Conservation (phyloP, 2,113 vertebrate genomes). For the Elanus axillaris region DNA sequence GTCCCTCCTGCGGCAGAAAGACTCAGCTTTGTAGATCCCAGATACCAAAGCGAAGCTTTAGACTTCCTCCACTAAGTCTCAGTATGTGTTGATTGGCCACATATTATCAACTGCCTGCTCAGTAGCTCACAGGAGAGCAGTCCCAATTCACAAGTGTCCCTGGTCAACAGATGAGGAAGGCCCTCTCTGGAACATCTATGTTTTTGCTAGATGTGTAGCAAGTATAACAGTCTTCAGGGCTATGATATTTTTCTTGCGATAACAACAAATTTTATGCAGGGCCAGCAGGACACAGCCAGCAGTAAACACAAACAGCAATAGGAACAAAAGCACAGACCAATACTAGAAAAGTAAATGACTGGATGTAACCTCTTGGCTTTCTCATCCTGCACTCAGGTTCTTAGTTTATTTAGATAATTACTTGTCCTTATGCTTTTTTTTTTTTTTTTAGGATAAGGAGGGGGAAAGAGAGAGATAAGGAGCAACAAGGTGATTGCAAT, state of each 20-base stretch:
- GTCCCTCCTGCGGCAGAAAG: not conserved
- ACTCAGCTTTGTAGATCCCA: not conserved
- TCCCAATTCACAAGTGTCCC: not conserved
- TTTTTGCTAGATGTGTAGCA: not conserved
- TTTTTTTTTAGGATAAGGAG: not conserved
- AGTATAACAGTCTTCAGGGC: not conserved
- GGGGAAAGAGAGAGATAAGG: not conserved
- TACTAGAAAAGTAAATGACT: not conserved
- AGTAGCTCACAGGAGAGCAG: not conserved
- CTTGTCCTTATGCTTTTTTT: not conserved
- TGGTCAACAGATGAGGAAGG: not conserved
- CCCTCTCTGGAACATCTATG: not conserved
- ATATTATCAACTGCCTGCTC: not conserved
- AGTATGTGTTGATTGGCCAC: not conserved
- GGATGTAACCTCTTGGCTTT: not conserved
- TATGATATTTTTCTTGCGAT: not conserved
- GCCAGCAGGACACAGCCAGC: not conserved
- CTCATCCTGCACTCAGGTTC: not conserved
- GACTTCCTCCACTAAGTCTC: not conserved
- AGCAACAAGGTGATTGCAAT: not conserved
- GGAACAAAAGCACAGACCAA: not conserved
- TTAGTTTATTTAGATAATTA: not conserved
- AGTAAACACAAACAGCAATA: not conserved
- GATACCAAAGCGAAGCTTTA: not conserved
- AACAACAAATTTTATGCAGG: not conserved